Conservation (phyloP, 2,888 invertebrate genomes). For the Conchocele bisecta region DNA sequence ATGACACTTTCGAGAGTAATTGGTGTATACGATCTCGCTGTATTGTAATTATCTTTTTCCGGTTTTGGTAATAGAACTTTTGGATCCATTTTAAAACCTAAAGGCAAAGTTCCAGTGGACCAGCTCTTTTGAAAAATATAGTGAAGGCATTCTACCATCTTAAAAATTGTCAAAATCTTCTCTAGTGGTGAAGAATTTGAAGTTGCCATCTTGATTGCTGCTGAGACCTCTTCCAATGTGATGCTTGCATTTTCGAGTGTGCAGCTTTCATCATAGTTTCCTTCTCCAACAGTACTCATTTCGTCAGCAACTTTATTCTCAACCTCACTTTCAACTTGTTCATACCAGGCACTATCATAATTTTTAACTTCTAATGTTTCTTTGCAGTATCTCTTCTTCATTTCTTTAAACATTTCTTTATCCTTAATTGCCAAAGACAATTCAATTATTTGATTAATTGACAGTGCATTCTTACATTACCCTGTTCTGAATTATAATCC, state of each 20-base stretch:
- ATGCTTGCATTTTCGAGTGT: neutral
- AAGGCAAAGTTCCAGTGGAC: neutral
- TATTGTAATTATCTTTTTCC: neutral
- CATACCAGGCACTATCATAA: neutral
- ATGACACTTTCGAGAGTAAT: slow-evolving; percentile 4
- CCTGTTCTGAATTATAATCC: no score
- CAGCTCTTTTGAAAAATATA: slow-evolving; percentile 13
- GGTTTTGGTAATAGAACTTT: slow-evolving; percentile 6
- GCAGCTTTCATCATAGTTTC: neutral
- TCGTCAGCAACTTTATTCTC: neutral
- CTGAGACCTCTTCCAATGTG: slow-evolving; percentile 1
- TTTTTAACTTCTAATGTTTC: slow-evolving; percentile 5
- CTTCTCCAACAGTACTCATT: neutral
- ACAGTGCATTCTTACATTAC: no score
- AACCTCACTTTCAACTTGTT: neutral
- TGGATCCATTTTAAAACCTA: slow-evolving; percentile 6
- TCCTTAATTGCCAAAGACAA: slow-evolving; percentile 5
- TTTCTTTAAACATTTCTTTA: slow-evolving; percentile 1
- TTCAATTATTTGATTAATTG: no score
- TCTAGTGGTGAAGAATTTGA: slow-evolving; percentile 7
- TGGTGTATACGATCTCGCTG: neutral
- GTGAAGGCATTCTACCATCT: neutral
- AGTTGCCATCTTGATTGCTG: neutral
- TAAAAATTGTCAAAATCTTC: neutral
- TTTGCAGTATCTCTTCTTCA: slow-evolving; percentile 5